Evolutionary conservation across 2,797 vertebrate species (phyloP).

Genomic region (Manis crassicaudata): DNA sequence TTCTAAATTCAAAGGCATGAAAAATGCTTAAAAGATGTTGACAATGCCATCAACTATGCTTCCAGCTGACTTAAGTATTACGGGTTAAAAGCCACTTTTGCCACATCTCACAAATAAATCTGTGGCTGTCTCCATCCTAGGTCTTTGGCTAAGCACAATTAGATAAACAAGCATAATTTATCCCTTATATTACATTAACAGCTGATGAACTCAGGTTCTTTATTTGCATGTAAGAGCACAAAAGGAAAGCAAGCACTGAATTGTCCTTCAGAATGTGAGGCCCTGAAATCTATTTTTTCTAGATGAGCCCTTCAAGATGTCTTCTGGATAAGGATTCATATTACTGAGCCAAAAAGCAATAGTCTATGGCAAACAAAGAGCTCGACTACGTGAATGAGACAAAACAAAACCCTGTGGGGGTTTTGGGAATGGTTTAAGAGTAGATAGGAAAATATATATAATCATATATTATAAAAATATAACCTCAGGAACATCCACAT

Average conservation of each 20-base stretch:
- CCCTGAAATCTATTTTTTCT: constrained; percentile 10
- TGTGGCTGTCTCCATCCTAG: neutral
- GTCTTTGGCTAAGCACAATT: neutral
- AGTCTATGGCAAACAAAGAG: neutral
- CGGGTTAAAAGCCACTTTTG: neutral
- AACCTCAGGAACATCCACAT: neutral
- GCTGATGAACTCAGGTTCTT: neutral
- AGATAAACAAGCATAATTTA: constrained; percentile 4
- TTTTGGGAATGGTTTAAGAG: neutral
- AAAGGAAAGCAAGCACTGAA: neutral
- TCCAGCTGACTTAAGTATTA: neutral
- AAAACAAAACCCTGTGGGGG: neutral
- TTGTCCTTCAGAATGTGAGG: neutral
- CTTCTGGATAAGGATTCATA: constrained; percentile 26
- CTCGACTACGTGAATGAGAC: neutral
- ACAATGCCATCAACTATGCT: neutral
- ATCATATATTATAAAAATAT: neutral
- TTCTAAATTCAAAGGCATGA: neutral
- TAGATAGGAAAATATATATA: constrained; percentile 34
- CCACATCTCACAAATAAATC: constrained; percentile 19
- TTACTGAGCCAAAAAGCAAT: neutral
- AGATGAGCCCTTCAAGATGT: neutral
- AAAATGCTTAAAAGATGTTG: neutral
- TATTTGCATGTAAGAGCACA: neutral
- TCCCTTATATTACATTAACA: neutral